Evolutionary conservation across 2,888 invertebrate species (phyloP), one percentile per base, ranked within the genome.

Genomic region (Oscheius sp.): DNA sequence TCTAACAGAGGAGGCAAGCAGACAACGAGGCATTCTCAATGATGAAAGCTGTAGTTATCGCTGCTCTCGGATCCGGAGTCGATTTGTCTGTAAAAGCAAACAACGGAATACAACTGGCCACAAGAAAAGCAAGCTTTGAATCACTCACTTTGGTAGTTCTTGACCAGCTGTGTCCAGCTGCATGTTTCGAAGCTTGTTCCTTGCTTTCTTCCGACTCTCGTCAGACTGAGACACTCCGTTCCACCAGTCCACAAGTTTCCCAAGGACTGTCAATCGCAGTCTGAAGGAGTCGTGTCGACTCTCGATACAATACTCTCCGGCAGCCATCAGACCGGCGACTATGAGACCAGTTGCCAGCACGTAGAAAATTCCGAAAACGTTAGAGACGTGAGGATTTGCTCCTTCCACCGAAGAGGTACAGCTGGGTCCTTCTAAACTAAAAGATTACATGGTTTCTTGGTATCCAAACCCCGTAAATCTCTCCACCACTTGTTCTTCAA

Each of bases 401-500:
- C 57, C 33, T 58, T 75, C 75, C 21, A 13, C 13, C 10, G 75
- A 71, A 11, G 50, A 11, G 4, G 73, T 76, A 73, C 84, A 84
- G 55, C 81, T 77, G 60, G 79, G 80, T 13, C 80, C 79, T 63
- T 81, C 84, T 83, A 73, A 42, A 79, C 10, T n/a, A 29, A 53
- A 53, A 21, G 2, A 53, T 5, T 42, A 42, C 21, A 3, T 53
- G 3, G 11, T 11, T 53, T 53, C 33, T 7, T 48, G 2, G 5
- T 58, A 9, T n/a, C n/a, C 42, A 33, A 48, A 81, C 83, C 85
- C 70, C 82, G 73, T 68, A 74, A 65, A 66, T 83, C 80, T 53
- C 81, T 79, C 88, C 88, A 88, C 88, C 88, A 88, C 62, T 88
- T 88, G 66, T 88, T 87, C 72, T 88, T 88, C 71, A 88, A 70